phyloP scores from a whole-genome alignment of 2,797 vertebrate genomes.

The Gila robusta region DNA sequence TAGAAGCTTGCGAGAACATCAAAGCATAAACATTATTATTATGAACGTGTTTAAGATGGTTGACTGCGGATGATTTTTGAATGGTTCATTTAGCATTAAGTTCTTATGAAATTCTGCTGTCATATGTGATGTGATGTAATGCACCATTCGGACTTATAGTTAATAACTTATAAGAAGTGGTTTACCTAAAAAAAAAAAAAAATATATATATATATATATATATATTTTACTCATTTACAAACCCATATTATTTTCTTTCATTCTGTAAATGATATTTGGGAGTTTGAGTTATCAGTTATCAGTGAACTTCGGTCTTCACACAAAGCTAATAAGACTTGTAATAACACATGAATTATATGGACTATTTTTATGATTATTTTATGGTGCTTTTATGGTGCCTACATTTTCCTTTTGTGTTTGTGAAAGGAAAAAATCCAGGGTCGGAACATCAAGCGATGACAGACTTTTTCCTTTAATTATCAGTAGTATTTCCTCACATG shows the following conservation, averaged over 20 bases:
- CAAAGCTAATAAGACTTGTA: background rate
- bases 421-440: background rate
- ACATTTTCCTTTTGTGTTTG: background rate
- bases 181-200: too few species aligned
- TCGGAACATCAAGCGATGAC: background rate
- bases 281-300: background rate
- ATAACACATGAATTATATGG: background rate
- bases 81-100: background rate
- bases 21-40: background rate
- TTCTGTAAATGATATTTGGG: background rate
- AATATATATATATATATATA: too few species aligned
- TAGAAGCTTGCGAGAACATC: conserved; percentile 14
- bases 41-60: conserved; percentile 5
- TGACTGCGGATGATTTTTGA: background rate
- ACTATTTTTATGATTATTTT: conserved; percentile 11
- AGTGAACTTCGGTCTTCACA: background rate
- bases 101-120: background rate
- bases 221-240: background rate
- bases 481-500: background rate
- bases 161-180: background rate
- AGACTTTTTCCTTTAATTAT: background rate
- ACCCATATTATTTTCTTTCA: background rate
- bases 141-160: background rate
- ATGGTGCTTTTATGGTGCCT: background rate
- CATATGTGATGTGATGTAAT: background rate